Percentiles rank a stretch among this genome's conserved stretches.
Evolutionary conservation across 1,140 invertebrate genomes (phyloP).

Genomic region (Teleopsis dalmanni): DNA sequence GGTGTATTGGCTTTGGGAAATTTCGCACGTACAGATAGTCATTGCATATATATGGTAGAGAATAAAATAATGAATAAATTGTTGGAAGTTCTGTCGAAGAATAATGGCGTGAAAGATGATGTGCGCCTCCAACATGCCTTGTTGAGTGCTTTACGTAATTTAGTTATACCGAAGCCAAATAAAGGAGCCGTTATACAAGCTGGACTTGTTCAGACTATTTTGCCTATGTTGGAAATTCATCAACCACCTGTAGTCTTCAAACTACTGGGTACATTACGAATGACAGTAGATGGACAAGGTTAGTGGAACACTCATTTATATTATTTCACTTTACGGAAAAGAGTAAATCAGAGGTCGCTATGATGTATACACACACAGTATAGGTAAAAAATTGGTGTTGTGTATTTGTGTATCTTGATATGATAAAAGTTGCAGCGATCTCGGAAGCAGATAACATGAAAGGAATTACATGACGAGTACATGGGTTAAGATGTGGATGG

Average conservation of each 20-base stretch:
- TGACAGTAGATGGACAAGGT: conserved; percentile 73
- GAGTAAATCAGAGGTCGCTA: too few relatives aligned
- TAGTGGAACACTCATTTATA: too few relatives aligned
- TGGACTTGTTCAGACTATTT: conserved; percentile 64
- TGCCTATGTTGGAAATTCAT: conserved; percentile 66
- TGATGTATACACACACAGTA: too few relatives aligned
- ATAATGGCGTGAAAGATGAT: conserved; percentile 53
- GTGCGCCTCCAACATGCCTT: conserved; percentile 75
- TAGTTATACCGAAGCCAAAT: conserved; percentile 71
- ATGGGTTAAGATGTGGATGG: too few relatives aligned
- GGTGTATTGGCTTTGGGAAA: conserved; percentile 80
- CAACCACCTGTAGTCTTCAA: conserved; percentile 78
- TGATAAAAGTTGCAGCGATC: too few relatives aligned
- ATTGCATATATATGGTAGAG: conserved; percentile 75
- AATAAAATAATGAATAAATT: conserved; percentile 70
- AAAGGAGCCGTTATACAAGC: conserved; percentile 64
- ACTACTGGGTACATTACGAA: conserved; percentile 73
- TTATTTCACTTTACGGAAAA: too few relatives aligned
- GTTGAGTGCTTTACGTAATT: conserved; percentile 71
- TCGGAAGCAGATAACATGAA: too few relatives aligned
- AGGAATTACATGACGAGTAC: too few relatives aligned
- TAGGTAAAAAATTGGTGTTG: too few relatives aligned
- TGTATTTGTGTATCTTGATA: too few relatives aligned
- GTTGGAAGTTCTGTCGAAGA: conserved; percentile 51
- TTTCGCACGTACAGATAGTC: conserved; percentile 77